Percentiles rank a stretch among this genome's conserved stretches.
phyloP scores from a whole-genome alignment of 2,888 invertebrate species.

The Busseola fusca region DNA sequence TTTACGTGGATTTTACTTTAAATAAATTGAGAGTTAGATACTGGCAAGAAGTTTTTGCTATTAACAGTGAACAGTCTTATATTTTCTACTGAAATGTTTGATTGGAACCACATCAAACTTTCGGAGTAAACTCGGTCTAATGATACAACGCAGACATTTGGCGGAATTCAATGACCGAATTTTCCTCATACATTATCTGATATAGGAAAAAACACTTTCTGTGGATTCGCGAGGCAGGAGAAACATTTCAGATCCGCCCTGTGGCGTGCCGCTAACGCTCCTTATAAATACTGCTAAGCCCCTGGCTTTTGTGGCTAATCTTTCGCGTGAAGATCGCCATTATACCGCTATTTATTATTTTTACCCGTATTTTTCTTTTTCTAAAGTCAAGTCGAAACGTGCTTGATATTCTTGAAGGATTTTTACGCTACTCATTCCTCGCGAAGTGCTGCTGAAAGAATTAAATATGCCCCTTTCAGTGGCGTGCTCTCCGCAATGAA shows the following conservation, averaged over 20 bases:
- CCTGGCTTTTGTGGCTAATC: constrained; percentile 88
- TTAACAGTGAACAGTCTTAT: neutral
- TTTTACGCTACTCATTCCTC: constrained; percentile 72
- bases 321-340: constrained; percentile 88
- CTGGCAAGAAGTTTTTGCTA: neutral
- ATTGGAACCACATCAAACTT: constrained; percentile 14
- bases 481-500: constrained; percentile 76
- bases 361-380: constrained; percentile 82
- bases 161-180: constrained; percentile 51
- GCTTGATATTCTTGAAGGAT: constrained; percentile 79
- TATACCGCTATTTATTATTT: constrained; percentile 88
- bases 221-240: constrained; percentile 62
- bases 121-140: constrained; percentile 14
- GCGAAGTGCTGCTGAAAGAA: constrained; percentile 76
- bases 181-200: constrained; percentile 54
- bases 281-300: constrained; percentile 89
- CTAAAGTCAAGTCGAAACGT: constrained; percentile 82
- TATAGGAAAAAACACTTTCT: constrained; percentile 62
- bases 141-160: constrained; percentile 38
- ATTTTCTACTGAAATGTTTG: constrained; percentile 8
- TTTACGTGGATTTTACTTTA: constrained; percentile 24
- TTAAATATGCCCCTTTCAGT: constrained; percentile 81
- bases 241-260: constrained; percentile 71
- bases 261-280: constrained; percentile 84
- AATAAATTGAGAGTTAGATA: constrained; percentile 12